Conservation (phyloP, 2,888 invertebrate genomes). For the Ariolimax columbianus region DNA sequence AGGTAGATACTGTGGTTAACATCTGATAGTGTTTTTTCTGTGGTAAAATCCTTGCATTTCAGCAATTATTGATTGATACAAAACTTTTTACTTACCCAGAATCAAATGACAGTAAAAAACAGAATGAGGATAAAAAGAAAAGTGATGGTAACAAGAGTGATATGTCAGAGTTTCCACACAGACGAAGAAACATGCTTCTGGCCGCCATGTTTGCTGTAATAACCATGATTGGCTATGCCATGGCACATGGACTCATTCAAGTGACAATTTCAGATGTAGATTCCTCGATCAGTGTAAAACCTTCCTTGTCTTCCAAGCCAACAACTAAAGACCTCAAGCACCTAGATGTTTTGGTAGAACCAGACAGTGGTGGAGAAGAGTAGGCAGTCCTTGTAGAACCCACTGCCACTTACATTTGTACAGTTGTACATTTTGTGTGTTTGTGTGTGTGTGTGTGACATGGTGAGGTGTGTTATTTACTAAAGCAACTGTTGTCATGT, state of each 20-base stretch:
- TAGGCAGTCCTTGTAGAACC: neutral
- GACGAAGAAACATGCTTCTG: slow-evolving; percentile 73
- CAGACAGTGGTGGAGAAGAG: neutral
- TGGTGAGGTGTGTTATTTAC: no score
- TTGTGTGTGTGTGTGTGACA: no score
- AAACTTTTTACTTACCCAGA: neutral
- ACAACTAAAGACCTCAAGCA: neutral
- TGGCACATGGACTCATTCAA: slow-evolving; percentile 69
- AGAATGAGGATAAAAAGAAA: slow-evolving; percentile 56
- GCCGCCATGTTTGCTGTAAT: slow-evolving; percentile 73
- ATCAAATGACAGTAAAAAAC: slow-evolving; percentile 57
- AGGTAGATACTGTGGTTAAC: no score
- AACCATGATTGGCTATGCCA: slow-evolving; percentile 74
- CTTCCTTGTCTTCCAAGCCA: neutral
- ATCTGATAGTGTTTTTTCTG: no score
- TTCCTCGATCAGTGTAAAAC: neutral
- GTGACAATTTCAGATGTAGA: slow-evolving; percentile 43
- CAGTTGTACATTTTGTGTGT: neutral
- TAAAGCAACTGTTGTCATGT: no score
- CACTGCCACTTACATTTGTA: neutral
- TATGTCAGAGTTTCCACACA: slow-evolving; percentile 72
- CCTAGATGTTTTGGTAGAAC: neutral
- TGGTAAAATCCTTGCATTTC: no score
- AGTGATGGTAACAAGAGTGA: slow-evolving; percentile 52
- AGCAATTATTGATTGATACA: neutral